Evolutionary conservation across 2,888 invertebrate genomes (phyloP), one percentile per base, ranked within the genome.

Genomic region (Sthenelais limicola): DNA sequence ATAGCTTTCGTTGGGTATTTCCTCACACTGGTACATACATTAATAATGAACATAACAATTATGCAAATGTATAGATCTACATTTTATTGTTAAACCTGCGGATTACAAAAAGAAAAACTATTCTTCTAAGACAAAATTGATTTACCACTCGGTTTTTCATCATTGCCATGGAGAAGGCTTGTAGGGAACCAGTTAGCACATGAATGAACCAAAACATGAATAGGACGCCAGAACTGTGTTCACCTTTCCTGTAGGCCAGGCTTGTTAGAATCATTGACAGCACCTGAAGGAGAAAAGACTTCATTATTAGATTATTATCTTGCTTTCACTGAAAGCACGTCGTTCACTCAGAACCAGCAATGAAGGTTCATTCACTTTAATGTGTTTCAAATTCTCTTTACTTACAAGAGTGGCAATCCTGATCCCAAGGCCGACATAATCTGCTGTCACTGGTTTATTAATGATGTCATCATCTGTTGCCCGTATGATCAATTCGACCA

Each of bases 131-230:
- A n/a, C n/a, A n/a, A n/a, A n/a, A n/a, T n/a, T n/a, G n/a, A n/a
- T n/a, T 9, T 43, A 43, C 43, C 43, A 18, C 12, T 18, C 18
- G 3, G 35, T 62, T 43, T 15, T 35, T 62, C 21, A 24, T 21
- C 26, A 3, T 21, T 21, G 62, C 21, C 38, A 62, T 4, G 47
- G 48, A 48, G 30, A 72, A 32, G 58, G 72, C 68, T 12, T 71
- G 66, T 12, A 78, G 15, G 38, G 71, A 28, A 15, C 56, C 74
- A 21, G 52, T 26, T 33, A 76, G 18, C n/a, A 73, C 30, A 33
- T 58, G 68, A 12, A 76, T 21, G 26, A 78, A 24, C 76, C 76
- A 78, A 66, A 72, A 78, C 35, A 76, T 35, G 67, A 72, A 78
- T 15, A 78, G 69, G 1, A 76, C 56, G 0, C 75, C 76, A 1